These are phyloP conservation scores for Lithophane semibrunnea DNA, from an alignment of 2,888 invertebrate species.

Conservation along the genomic window DNA sequence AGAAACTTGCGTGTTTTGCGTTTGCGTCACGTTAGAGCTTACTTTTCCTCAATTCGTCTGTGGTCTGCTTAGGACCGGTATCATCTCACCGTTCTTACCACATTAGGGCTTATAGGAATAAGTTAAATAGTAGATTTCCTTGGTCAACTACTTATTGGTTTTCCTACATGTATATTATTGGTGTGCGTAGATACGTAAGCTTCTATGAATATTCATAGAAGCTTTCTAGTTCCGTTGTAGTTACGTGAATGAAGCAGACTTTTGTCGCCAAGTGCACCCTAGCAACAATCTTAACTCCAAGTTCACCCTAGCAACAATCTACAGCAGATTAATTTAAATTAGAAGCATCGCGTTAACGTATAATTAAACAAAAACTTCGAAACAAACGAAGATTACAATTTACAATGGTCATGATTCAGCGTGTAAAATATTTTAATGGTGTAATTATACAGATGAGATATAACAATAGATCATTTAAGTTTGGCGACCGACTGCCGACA, in stretches of 20 bases:
- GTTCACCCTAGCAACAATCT: neutral
- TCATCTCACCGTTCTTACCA: neutral
- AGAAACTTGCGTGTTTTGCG: neutral
- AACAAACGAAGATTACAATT: slow-evolving; percentile 1
- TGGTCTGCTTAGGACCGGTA: neutral
- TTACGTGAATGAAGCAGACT: neutral
- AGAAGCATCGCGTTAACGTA: neutral
- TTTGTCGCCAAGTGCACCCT: neutral
- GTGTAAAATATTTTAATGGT: slow-evolving; percentile 1
- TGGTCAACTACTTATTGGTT: neutral
- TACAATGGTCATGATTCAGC: neutral
- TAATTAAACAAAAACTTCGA: slow-evolving; percentile 3
- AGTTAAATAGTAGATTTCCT: slow-evolving; percentile 18
- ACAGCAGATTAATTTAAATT: neutral
- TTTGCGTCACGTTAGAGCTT: neutral
- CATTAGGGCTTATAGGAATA: neutral
- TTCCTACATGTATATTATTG: neutral
- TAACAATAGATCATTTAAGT: slow-evolving; percentile 31
- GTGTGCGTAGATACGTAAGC: no score
- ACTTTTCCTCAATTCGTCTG: slow-evolving; percentile 6
- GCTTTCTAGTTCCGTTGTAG: neutral
- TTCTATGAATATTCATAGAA: neutral
- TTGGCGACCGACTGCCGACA: neutral
- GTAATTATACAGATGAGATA: slow-evolving; percentile 10
- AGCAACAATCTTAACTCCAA: neutral